A percentile compares a stretch with the other conserved stretches of the same genome.
Evolutionary conservation across 2,888 invertebrate genomes (phyloP).

Genomic region (Dynastes hyllus): DNA sequence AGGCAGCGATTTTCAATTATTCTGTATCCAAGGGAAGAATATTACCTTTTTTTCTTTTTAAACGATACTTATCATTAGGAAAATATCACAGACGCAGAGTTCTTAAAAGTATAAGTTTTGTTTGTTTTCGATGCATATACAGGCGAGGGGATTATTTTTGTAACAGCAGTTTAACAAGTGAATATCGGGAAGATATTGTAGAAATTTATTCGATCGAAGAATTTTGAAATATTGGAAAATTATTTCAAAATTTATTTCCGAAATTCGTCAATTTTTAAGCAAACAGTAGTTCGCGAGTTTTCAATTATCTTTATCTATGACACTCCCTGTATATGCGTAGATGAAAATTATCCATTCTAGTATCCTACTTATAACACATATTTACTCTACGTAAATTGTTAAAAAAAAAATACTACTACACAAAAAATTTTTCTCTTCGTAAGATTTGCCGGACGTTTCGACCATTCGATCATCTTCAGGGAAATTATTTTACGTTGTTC

Average conservation of each 20-base stretch:
- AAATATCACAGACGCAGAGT: constrained; percentile 70
- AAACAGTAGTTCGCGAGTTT: too few species aligned
- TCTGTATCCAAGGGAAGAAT: constrained; percentile 41
- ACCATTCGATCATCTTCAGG: neutral
- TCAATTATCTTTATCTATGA: neutral
- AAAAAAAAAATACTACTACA: constrained; percentile 29
- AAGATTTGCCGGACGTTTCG: neutral
- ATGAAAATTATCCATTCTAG: constrained; percentile 24
- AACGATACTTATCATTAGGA: constrained; percentile 60
- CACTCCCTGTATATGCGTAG: constrained; percentile 15
- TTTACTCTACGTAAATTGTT: constrained; percentile 21
- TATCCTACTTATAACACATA: constrained; percentile 34
- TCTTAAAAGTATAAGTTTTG: constrained; percentile 59
- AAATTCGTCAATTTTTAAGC: too few species aligned
- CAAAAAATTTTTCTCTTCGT: constrained; percentile 20
- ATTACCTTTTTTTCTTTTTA: constrained; percentile 51
- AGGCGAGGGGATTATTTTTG: neutral
- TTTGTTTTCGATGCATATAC: constrained; percentile 28
- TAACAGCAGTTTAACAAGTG: too few species aligned
- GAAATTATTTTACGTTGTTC: neutral
- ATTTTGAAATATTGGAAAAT: too few species aligned
- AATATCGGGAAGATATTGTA: too few species aligned
- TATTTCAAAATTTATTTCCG: too few species aligned
- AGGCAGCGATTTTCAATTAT: constrained; percentile 44
- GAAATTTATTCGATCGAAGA: too few species aligned